Conservation (phyloP, 2,888 invertebrate genomes). For the Electrophaes corylata region DNA sequence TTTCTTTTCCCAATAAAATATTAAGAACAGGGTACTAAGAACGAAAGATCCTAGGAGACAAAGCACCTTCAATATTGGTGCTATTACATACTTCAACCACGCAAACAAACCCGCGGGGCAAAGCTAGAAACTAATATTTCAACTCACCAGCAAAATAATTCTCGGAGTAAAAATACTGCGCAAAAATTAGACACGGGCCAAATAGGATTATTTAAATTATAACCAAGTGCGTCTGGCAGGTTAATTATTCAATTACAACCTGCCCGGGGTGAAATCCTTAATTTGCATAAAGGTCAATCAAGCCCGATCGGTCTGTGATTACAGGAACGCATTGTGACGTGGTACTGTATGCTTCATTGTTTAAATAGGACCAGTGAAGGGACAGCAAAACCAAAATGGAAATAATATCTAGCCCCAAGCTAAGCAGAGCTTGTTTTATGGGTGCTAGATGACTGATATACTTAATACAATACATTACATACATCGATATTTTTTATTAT, state of each 20-base stretch:
- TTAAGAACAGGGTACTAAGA: too few relatives aligned
- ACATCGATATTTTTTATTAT: too few relatives aligned
- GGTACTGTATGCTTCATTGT: constrained; percentile 41
- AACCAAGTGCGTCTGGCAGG: constrained; percentile 59
- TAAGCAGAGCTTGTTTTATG: too few relatives aligned
- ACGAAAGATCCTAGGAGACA: too few relatives aligned
- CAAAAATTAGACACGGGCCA: constrained; percentile 26
- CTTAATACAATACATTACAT: too few relatives aligned
- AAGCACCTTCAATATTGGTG: too few relatives aligned
- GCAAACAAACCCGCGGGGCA: too few relatives aligned
- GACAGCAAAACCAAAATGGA: too few relatives aligned
- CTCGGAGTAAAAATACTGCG: constrained; percentile 17
- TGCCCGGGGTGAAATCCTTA: constrained; percentile 53
- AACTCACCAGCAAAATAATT: constrained; percentile 14
- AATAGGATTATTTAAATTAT: constrained; percentile 43
- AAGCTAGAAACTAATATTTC: background rate
- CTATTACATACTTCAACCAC: too few relatives aligned
- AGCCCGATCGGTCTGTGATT: constrained; percentile 62
- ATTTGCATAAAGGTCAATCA: constrained; percentile 79
- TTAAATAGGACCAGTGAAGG: constrained; percentile 62
- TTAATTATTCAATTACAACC: constrained; percentile 74
- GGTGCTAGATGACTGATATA: too few relatives aligned
- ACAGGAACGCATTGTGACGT: constrained; percentile 45
- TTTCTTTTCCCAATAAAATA: too few relatives aligned
- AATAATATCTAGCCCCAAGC: too few relatives aligned